A percentile compares a stretch with the other conserved stretches of the same genome.
These are phyloP conservation scores for Contarinia nasturtii DNA, from an alignment of 1,140 invertebrate species.

Conservation along the genomic window DNA sequence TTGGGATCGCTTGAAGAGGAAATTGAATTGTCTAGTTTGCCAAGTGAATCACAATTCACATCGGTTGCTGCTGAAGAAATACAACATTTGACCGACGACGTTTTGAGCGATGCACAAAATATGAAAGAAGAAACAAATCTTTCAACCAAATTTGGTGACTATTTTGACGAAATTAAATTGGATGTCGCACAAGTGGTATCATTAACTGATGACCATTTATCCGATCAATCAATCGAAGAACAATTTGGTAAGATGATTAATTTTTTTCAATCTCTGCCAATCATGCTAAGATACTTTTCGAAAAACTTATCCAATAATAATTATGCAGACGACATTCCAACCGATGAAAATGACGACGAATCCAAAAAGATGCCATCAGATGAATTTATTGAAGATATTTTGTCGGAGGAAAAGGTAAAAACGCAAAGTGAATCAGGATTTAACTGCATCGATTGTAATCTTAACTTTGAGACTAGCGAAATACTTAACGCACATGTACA, in stretches of 20 bases:
- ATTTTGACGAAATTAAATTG: not conserved
- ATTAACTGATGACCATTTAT: not conserved
- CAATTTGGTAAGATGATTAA: not conserved
- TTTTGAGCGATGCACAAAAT: not conserved
- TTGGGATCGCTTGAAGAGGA: not conserved
- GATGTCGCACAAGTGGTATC: not conserved
- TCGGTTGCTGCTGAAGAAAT: no score
- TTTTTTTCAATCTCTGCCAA: not conserved
- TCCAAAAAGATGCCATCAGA: not conserved
- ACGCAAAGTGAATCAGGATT: not conserved
- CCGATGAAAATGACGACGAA: not conserved
- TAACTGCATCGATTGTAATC: no score
- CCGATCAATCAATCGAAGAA: not conserved
- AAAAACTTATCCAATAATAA: not conserved
- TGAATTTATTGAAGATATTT: not conserved
- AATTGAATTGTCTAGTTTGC: not conserved
- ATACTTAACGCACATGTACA: no score
- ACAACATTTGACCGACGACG: no score
- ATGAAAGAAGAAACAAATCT: not conserved
- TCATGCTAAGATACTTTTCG: not conserved
- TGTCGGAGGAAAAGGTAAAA: constrained; percentile 1
- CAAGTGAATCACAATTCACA: no score
- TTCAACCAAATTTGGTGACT: not conserved
- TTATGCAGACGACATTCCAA: not conserved
- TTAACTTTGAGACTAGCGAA: no score